Percentiles rank a stretch among this genome's conserved stretches.
These are phyloP conservation scores for Corythoichthys haematopterus DNA, from an alignment of 2,113 vertebrate species.

Conservation along the genomic window DNA sequence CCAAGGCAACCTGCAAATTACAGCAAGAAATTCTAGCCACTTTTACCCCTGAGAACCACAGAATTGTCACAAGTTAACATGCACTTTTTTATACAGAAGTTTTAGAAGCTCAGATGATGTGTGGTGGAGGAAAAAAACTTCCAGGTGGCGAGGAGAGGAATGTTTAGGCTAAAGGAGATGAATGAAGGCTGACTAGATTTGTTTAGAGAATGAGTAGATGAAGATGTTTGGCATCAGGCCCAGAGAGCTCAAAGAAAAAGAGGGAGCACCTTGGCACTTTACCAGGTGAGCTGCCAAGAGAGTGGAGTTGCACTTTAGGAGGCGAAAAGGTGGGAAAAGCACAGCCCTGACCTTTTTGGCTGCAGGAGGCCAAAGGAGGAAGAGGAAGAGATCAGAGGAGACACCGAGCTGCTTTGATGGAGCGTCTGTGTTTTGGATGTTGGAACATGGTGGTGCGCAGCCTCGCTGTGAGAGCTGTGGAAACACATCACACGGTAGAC, in stretches of 20 bases:
- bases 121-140: not conserved
- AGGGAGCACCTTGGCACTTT: conserved; percentile 32
- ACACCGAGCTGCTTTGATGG: conserved; percentile 47
- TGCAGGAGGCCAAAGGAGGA: conserved; percentile 24
- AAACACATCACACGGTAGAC: conserved; percentile 34
- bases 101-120: not conserved
- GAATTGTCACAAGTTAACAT: no score
- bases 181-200: conserved; percentile 5
- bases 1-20: no score
- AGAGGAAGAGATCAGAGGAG: conserved; percentile 47
- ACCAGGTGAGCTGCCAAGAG: conserved; percentile 34
- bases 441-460: conserved; percentile 43
- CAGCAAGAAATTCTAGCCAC: no score
- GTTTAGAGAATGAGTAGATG: conserved; percentile 30
- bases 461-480: conserved; percentile 27
- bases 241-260: conserved; percentile 37
- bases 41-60: no score
- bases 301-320: not conserved
- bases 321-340: conserved; percentile 13
- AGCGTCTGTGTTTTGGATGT: conserved; percentile 42
- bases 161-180: conserved; percentile 1
- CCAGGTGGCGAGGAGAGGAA: not conserved
- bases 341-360: conserved; percentile 6
- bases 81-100: not conserved
- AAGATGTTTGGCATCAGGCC: conserved; percentile 45